Base-by-base conservation (phyloP, 2,797 vertebrate genomes). In the Sebastes diploproa region DNA sequence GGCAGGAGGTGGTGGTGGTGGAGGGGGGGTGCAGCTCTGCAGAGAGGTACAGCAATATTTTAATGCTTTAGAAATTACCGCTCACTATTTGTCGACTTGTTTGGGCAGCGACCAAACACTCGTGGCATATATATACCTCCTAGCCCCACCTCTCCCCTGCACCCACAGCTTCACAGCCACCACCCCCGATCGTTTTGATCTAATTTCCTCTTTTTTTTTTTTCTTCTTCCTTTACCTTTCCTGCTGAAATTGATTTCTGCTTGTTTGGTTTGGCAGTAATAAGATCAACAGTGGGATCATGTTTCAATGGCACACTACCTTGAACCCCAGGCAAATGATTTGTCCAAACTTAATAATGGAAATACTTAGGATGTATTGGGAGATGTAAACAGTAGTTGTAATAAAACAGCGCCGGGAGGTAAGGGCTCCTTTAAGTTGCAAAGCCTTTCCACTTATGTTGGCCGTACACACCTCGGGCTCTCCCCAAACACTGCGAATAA, bases 281-380 rank as follows among this genome's bases (percentile, higher is more conserved):
- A 96, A 97, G 96, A 97, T 96, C 96, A 97, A 96, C 96, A 95
- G 96, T 96, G 95, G 96, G 96, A 98, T 98, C 97, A 96, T 95
- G 95, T 98, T 98, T 98, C 97, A 97, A 96, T 96, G 97, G 97
- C 96, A 97, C 96, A 97, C 95, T 96, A 97, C 96, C 95, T 96
- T 96, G 97, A 98, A 98, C 97, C 97, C 96, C 97, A 97, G 97
- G 97, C 97, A 98, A 99, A 99, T 98, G 96, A 98, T 98, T 98
- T 97, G 97, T 98, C 97, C 97, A 97, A 96, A 97, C 97, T 97
- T 98, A 98, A 98, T 98, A 98, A 97, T 97, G 94, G 94, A 98
- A 97, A 96, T 97, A 98, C 97, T 98, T 98, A 97, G 97, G 96
- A 97, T 97, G 96, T 96, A 98, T 97, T 97, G 96, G 97, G 96